Base-by-base conservation (phyloP, 1,140 invertebrate species). In the Popillia japonica region DNA sequence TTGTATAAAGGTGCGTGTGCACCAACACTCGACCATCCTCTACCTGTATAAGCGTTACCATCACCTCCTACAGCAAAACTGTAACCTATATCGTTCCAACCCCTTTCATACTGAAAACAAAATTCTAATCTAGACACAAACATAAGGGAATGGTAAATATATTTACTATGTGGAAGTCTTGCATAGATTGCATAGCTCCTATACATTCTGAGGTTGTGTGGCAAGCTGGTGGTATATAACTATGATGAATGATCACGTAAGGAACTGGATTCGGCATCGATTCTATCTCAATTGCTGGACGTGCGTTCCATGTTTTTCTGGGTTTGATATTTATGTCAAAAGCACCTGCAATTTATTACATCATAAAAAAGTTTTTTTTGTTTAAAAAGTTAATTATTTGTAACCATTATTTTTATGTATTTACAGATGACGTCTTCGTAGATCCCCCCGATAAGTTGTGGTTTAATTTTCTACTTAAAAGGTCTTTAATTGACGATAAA, bases 171-270 rank as follows among this genome's bases (percentile, higher is more conserved):
- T 92, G 91, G n/a, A 86, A 88, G 78, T 90, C 83, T 81, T 92
- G 91, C 88, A 92, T 91, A 78, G 78, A 83, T 75, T 87, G 85
- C 89, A 92, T 88, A 42, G 90, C 86, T 40, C 84, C 79, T 40
- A 84, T 83, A 81, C 91, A 92, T 14, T 90, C 87, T 0, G 81
- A 78, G 6, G 82, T 80, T 78, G 79, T 91, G 17, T 84, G 83
- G 82, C 94, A 95, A 0, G 89, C 91, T 2, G 82, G 81, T 0
- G 91, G 92, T 48, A 86, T 87, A 79, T 90, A 91, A 0, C 92
- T 92, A 83, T 95, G 94, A 87, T 94, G 94, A 74, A 95, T 93
- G 77, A 96, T 92, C 0, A 95, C 93, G 79, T 90, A 93, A 0
- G 91, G 90, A 0, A 94, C 91, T 2, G 94, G 93, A 6, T 87